These are phyloP conservation scores for Erebia epiphron DNA, from an alignment of 2,888 invertebrate species.

Conservation along the genomic window DNA sequence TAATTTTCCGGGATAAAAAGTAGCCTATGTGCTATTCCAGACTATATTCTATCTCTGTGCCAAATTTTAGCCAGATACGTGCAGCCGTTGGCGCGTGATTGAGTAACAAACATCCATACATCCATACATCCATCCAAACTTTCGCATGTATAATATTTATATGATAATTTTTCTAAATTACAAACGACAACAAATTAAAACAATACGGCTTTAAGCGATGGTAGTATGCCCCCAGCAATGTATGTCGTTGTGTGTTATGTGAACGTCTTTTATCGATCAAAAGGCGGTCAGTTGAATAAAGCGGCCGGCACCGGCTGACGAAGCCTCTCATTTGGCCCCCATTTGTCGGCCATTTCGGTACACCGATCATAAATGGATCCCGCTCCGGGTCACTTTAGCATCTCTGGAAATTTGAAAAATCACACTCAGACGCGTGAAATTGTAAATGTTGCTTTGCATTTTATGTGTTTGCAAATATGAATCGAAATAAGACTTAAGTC, in stretches of 20 bases:
- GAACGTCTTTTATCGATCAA: constrained; percentile 45
- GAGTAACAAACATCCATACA: too few species aligned
- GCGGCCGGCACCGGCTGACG: constrained; percentile 71
- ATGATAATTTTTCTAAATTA: too few species aligned
- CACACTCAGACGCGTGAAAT: constrained; percentile 78
- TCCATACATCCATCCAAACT: too few species aligned
- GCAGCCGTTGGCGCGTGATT: too few species aligned
- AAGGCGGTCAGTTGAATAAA: constrained; percentile 64
- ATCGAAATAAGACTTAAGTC: neutral
- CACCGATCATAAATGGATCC: constrained; percentile 81
- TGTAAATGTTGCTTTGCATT: constrained; percentile 49
- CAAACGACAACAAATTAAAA: too few species aligned
- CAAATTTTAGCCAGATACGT: too few species aligned
- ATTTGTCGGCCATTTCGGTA: constrained; percentile 83
- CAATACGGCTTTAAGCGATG: too few species aligned
- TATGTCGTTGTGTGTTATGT: constrained; percentile 7
- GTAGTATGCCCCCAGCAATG: constrained; percentile 30
- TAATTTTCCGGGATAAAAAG: too few species aligned
- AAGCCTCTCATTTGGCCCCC: constrained; percentile 82
- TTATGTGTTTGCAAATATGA: constrained; percentile 19
- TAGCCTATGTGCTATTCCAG: too few species aligned
- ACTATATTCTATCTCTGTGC: too few species aligned
- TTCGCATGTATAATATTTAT: too few species aligned
- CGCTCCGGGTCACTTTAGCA: constrained; percentile 79
- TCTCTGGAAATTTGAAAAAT: constrained; percentile 80